Percentiles rank a stretch among this genome's conserved stretches.
These are phyloP conservation scores for Eupithecia dodoneata DNA, from an alignment of 2,888 invertebrate genomes.

Conservation along the genomic window DNA sequence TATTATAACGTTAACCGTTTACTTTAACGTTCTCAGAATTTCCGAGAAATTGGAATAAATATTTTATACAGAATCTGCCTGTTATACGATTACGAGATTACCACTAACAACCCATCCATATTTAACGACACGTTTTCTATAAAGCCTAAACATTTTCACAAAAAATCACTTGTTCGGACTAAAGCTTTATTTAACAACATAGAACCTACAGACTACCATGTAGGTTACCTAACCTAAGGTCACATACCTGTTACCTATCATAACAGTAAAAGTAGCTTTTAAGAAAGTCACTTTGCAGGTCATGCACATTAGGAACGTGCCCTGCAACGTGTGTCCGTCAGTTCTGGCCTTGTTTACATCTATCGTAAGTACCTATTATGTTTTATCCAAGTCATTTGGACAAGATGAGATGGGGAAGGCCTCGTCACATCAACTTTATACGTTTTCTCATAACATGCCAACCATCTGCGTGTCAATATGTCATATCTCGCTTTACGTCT, in stretches of 20 bases:
- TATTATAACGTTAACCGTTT: conserved; percentile 14
- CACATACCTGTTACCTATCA: neutral
- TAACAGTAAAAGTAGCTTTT: neutral
- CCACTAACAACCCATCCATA: neutral
- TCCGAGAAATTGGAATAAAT: neutral
- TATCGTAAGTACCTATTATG: conserved; percentile 8
- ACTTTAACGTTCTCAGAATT: conserved; percentile 28
- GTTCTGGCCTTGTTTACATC: neutral
- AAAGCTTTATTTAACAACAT: neutral
- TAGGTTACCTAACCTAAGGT: too few relatives aligned
- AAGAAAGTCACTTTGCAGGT: neutral
- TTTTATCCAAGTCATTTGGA: conserved; percentile 33
- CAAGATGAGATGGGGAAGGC: conserved; percentile 34
- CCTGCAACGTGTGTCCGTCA: neutral
- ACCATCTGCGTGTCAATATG: conserved; percentile 54
- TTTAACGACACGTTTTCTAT: neutral
- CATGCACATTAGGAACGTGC: neutral
- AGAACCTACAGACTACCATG: too few relatives aligned
- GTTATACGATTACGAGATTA: neutral
- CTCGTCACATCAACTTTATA: conserved; percentile 38
- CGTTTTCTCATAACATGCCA: conserved; percentile 43
- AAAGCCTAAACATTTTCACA: neutral
- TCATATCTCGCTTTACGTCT: conserved; percentile 56
- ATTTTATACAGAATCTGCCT: neutral
- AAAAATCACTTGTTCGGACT: neutral